Base-by-base conservation (phyloP, 2,797 vertebrate genomes). In the Centropyge bicolor region DNA sequence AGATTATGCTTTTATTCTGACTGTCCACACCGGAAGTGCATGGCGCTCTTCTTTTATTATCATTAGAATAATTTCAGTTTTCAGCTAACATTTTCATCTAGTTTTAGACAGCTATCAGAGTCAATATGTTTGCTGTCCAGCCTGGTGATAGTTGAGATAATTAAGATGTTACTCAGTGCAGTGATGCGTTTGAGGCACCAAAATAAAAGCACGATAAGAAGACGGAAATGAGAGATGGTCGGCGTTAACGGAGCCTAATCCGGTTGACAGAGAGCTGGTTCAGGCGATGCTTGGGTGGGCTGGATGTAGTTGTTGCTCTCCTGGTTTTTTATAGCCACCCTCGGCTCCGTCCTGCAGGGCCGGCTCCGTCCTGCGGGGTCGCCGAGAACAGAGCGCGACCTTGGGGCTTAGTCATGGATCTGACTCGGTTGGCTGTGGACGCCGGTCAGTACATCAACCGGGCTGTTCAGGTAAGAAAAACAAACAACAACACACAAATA, bases 371-470 rank as follows among this genome's bases (percentile, higher is more conserved):
- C 35, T 3, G 45, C 36, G 1, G 66, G 35, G 59, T 20, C 65
- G 0, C 38, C 49, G 59, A 27, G 41, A 56, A 62, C 70, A 2
- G 70, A 52, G 67, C 72, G 60, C 80, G 90, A 91, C 91, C 89
- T 90, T 87, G 82, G 64, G 38, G 80, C 69, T 61, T 51, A 40
- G 77, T 1, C 78, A 99, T 99, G 98, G 97, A 99, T 85, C 92
- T 98, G 90, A 97, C 96, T 46, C 96, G 96, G 71, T 63, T 98
- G 77, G 97, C 96, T 17, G 96, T 96, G 22, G 97, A 97, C 78
- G 97, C 97, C 1, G 97, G 97, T 52, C 97, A 97, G 79, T 96
- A 97, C 88, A 95, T 99, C 76, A 98, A 97, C 90, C 96, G 97
- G 0, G 96, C 97, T 0, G 96, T 97, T 46, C 97, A 98, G 96